Conservation (phyloP, 92 coral and sea anemone genomes). For the Umimayanthus chanpuru region DNA sequence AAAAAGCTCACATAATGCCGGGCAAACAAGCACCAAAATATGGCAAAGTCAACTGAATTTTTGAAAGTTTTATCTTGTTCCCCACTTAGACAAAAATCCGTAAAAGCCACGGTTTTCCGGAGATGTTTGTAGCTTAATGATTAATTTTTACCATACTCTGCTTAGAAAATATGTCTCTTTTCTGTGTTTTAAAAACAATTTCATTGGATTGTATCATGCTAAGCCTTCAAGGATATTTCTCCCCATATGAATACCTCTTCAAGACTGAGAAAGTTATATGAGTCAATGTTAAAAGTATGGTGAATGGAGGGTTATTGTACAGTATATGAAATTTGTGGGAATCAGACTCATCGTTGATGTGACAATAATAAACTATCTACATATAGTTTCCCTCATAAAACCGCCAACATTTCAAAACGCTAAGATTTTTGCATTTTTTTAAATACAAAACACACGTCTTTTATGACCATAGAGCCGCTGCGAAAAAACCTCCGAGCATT, state of each 20-base stretch:
- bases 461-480: neutral
- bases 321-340: neutral
- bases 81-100: too few relatives aligned
- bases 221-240: neutral
- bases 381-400: neutral
- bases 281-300: neutral
- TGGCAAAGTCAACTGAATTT: neutral
- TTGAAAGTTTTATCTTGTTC: neutral
- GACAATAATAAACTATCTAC: neutral
- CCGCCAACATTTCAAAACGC: neutral
- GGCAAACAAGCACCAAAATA: too few relatives aligned
- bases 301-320: neutral
- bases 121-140: neutral
- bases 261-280: neutral
- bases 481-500: neutral
- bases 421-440: neutral
- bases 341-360: neutral
- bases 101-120: neutral
- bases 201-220: neutral
- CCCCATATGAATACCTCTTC: neutral
- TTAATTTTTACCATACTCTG: neutral
- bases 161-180: neutral
- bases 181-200: neutral
- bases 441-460: slow-evolving; percentile 6
- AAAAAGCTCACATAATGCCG: too few relatives aligned